Evolutionary conservation across 2,113 vertebrate genomes (phyloP), one percentile per base, ranked within the genome.

Genomic region (Xyliphius kryptos): DNA sequence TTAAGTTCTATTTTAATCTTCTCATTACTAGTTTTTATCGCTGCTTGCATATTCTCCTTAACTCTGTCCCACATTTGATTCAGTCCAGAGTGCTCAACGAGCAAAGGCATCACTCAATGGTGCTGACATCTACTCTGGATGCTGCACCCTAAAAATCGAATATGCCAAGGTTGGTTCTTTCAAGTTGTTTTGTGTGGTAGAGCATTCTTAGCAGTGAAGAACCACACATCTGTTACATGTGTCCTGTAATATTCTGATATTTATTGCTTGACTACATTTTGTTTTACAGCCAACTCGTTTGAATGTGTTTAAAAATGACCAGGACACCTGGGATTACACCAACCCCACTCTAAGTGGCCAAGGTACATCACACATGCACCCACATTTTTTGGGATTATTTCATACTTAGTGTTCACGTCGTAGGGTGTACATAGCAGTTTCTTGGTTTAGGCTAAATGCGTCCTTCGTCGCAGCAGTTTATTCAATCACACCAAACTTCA

Each of bases 301-400:
- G 73, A 97, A 97, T 37, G 95, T 97, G 63, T 97, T 97, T 83
- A 97, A 94, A 87, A 97, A 97, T 0, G 95, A 97, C 80, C 94
- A 94, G 78, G 95, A 97, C 78, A 97, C 95, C 0, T 97, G 95
- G 94, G 95, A 97, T 66, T 97, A 97, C 80, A 95, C 94, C 68
- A 97, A 97, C 76, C 94, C 95, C 47, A 92, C 85, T 70, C 86
- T 95, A 78, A 91, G 90, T 75, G 92, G 92, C 79, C 91, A 97
- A 97, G 94, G 95, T 97, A 95, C 73, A n/a, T n/a, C n/a, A n/a
- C n/a, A n/a, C 32, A 9, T 19, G 46, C 37, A 49, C 66, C 49
- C 54, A 11, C 51, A n/a, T n/a, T n/a, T n/a, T n/a, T n/a, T n/a
- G n/a, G n/a, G n/a, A n/a, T n/a, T n/a, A n/a, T n/a, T 66, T 73